Base-by-base conservation (phyloP, 2,113 vertebrate genomes). In the Tylochromis polylepis region DNA sequence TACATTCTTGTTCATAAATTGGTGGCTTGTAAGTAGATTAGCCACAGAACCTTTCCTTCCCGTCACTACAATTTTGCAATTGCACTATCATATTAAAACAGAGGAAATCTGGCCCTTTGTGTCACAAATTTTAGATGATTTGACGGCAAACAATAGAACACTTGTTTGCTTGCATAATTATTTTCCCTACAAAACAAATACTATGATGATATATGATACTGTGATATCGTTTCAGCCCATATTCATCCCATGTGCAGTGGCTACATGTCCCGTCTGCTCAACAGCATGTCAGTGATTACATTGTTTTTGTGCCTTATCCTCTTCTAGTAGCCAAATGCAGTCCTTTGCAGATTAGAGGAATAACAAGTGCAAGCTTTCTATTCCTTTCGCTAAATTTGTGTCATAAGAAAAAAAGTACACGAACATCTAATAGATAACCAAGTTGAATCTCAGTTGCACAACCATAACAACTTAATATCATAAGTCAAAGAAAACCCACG, bases 401-500 rank as follows among this genome's bases (percentile, higher is more conserved):
- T 79, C 59, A 58, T 38, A 51, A 77, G 57, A 85, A 75, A 67
- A 75, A 67, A 62, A 51, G 72, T 31, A 77, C 46, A 53, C 4
- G 0, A 53, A 51, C 43, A 53, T 77, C 46, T 20, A 51, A 77
- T 27, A 51, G 24, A 77, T 51, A 77, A 53, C 49, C 24, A 53
- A 77, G 72, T 67, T 46, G 65, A 16, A 41, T 59, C 84, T 87
- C 79, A 85, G 83, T 78, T 89, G 81, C 53, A 81, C 11, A 5
- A 82, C 70, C 65, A 70, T 60, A 93, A 79, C 27, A 79, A 88
- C 83, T 83, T 84, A 60, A 88, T 77, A 85, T 81, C 3, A 53
- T 82, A 86, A 88, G 86, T 84, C 62, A 53, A 90, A 87, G 90
- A 8, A n/a, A 91, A 27, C 94, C 94, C 93, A 95, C 95, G 78